A percentile compares a stretch with the other conserved stretches of the same genome.
These are phyloP conservation scores for Platichthys stellatus DNA, from an alignment of 2,113 vertebrate species.

Conservation along the genomic window DNA sequence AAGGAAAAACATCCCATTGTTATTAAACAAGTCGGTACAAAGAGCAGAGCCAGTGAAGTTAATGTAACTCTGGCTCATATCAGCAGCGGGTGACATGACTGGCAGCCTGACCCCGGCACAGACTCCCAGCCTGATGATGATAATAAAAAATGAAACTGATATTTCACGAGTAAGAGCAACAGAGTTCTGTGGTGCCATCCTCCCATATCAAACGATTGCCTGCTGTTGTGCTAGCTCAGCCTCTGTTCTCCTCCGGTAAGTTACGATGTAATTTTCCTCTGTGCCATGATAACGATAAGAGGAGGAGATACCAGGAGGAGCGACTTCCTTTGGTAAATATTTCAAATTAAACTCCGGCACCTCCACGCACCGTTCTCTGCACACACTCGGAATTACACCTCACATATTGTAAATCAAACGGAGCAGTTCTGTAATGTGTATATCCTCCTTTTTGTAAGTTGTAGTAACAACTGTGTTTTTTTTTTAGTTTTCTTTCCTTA, in stretches of 20 bases:
- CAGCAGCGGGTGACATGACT: slow-evolving; percentile 24
- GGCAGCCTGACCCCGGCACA: background rate
- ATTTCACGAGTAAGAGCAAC: slow-evolving; percentile 36
- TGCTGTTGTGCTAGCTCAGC: slow-evolving; percentile 47
- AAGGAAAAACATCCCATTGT: background rate
- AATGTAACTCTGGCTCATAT: background rate
- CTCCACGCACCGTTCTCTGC: background rate
- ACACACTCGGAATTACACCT: slow-evolving; percentile 10
- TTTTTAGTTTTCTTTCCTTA: background rate
- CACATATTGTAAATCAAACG: slow-evolving; percentile 23
- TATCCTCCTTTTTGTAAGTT: slow-evolving; percentile 13
- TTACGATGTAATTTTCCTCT: slow-evolving; percentile 71
- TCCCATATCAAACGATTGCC: slow-evolving; percentile 37
- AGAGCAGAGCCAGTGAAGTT: background rate
- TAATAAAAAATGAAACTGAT: slow-evolving; percentile 47
- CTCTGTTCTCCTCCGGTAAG: slow-evolving; percentile 57
- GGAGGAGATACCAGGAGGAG: slow-evolving; percentile 25
- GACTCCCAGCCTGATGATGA: slow-evolving; percentile 2
- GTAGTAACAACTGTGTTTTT: background rate
- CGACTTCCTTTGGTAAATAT: slow-evolving; percentile 39
- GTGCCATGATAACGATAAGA: slow-evolving; percentile 56
- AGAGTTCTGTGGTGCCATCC: slow-evolving; percentile 32
- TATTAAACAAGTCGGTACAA: background rate
- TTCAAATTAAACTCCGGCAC: slow-evolving; percentile 46
- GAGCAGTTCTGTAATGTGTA: background rate